A percentile compares a stretch with the other conserved stretches of the same genome.
These are phyloP conservation scores for Galerucella pusilla DNA, from an alignment of 2,888 invertebrate species.

Conservation along the genomic window DNA sequence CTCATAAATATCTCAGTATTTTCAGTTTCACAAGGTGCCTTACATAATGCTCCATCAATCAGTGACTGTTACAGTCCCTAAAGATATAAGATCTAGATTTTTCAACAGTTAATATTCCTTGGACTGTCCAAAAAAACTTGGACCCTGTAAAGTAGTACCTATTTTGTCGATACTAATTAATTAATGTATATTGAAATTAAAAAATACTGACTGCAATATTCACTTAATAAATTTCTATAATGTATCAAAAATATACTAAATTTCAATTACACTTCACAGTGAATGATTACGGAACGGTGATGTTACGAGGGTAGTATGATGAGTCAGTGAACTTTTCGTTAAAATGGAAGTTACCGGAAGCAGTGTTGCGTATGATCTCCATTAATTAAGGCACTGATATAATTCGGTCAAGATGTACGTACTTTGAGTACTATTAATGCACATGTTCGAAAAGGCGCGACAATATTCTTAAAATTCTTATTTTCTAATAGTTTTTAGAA, in stretches of 20 bases:
- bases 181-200: not conserved
- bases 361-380: not conserved
- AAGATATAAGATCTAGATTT: not conserved
- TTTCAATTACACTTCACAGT: not conserved
- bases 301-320: not conserved
- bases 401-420: not conserved
- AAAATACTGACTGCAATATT: not conserved
- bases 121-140: too few species aligned
- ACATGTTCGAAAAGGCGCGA: not conserved
- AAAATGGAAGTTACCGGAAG: too few species aligned
- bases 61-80: not conserved
- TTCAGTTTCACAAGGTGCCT: not conserved
- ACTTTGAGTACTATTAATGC: not conserved
- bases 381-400: slow-evolving; percentile 20
- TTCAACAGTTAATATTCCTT: too few species aligned
- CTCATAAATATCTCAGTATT: not conserved
- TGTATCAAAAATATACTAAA: not conserved
- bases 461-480: not conserved
- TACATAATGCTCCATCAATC: not conserved
- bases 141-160: too few species aligned
- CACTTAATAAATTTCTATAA: not conserved
- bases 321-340: too few species aligned
- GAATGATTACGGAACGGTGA: not conserved
- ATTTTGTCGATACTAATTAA: not conserved
- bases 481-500: not conserved